These are phyloP conservation scores for Apeltes quadracus DNA, from an alignment of 2,113 vertebrate genomes.

Conservation along the genomic window DNA sequence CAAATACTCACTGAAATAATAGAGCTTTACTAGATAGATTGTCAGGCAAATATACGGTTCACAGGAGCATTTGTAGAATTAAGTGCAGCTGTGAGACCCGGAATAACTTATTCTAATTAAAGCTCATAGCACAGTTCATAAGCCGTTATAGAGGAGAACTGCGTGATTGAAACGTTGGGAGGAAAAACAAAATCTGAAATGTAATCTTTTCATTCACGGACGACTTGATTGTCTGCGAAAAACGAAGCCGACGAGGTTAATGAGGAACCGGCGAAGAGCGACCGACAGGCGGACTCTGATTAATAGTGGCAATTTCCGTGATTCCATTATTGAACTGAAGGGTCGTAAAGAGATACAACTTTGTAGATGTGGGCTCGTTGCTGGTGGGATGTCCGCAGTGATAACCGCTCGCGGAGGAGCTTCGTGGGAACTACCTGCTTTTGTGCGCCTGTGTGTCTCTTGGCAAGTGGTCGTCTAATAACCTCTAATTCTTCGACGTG, in stretches of 20 bases:
- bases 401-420: not conserved
- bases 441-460: constrained; percentile 41
- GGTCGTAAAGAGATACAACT: not conserved
- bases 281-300: not conserved
- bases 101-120: not conserved
- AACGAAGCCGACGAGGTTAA: constrained; percentile 3
- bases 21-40: constrained; percentile 63
- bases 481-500: constrained; percentile 38
- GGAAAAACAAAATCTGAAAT: constrained; percentile 38
- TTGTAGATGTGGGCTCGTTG: not conserved
- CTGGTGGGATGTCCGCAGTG: not conserved
- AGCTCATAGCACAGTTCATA: constrained; percentile 9
- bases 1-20: constrained; percentile 53
- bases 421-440: constrained; percentile 8
- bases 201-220: constrained; percentile 21
- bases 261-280: not conserved
- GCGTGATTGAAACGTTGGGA: not conserved
- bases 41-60: constrained; percentile 65
- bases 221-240: constrained; percentile 58
- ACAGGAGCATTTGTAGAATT: constrained; percentile 18
- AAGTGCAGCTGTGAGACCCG: constrained; percentile 22
- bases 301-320: constrained; percentile 2
- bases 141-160: not conserved
- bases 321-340: not conserved
- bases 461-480: constrained; percentile 68